Conservation (phyloP, 2,113 vertebrate species). For the Lates calcarifer region DNA sequence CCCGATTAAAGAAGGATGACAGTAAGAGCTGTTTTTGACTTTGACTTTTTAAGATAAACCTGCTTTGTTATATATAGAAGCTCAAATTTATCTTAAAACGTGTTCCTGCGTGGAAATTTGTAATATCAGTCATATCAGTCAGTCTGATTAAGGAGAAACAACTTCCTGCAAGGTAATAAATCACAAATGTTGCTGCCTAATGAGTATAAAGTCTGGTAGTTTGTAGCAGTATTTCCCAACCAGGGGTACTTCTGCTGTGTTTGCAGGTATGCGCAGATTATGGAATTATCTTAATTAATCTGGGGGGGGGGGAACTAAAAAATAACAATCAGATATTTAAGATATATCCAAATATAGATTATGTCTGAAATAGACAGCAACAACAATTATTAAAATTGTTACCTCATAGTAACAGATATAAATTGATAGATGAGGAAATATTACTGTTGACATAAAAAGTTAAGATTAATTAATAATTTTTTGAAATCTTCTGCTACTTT, state of each 20-base stretch:
- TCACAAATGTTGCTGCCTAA: not conserved
- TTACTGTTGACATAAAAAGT: no score
- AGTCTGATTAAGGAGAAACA: not conserved
- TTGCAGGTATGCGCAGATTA: no score
- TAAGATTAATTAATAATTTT: no score
- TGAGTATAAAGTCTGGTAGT: slow-evolving; percentile 1
- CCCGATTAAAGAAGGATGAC: slow-evolving; percentile 59
- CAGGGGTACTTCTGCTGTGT: no score
- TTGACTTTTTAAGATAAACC: not conserved
- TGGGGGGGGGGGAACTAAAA: no score
- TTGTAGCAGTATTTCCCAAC: not conserved
- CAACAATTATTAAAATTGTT: no score
- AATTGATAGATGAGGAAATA: no score
- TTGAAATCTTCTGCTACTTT: no score
- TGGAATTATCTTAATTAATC: no score
- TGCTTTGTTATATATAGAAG: not conserved
- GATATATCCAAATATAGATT: no score
- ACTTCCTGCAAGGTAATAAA: slow-evolving; percentile 1
- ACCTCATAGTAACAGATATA: not conserved
- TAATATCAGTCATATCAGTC: not conserved
- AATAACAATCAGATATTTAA: no score
- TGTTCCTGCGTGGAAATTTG: not conserved
- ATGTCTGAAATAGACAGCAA: no score
- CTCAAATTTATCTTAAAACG: slow-evolving; percentile 7
- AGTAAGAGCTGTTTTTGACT: slow-evolving; percentile 17